phyloP scores from a whole-genome alignment of 2,797 vertebrate genomes.

The Lithobates sylvaticus region DNA sequence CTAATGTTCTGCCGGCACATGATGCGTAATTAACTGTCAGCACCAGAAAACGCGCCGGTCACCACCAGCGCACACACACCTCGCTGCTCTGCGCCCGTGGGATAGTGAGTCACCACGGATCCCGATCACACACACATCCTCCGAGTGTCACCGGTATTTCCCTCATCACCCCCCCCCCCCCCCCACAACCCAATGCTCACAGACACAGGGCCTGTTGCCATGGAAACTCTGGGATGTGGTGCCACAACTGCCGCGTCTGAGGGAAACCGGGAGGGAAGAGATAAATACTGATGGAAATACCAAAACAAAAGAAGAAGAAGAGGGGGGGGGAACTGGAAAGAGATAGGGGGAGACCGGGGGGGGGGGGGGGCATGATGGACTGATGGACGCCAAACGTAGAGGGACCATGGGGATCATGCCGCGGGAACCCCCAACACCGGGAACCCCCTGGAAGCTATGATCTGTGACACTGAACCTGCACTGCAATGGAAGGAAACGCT shows the following conservation, averaged over 20 bases:
- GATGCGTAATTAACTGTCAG: not conserved
- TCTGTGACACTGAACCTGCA: too few relatives aligned
- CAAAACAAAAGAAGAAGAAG: constrained; percentile 45
- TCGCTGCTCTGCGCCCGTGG: constrained; percentile 22
- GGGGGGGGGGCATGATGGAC: too few relatives aligned
- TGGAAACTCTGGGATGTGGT: constrained; percentile 58
- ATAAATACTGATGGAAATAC: constrained; percentile 59
- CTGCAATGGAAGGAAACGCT: too few relatives aligned
- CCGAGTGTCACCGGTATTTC: constrained; percentile 57
- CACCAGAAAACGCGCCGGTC: not conserved
- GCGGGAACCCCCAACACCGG: too few relatives aligned
- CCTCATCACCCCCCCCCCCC: constrained; percentile 41
- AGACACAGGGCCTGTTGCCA: constrained; percentile 53
- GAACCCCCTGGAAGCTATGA: too few relatives aligned
- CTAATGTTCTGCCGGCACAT: not conserved
- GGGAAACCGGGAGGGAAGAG: constrained; percentile 41
- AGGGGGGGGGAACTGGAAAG: not conserved
- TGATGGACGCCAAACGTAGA: too few relatives aligned
- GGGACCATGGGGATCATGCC: too few relatives aligned
- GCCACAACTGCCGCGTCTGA: constrained; percentile 58
- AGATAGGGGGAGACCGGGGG: not conserved
- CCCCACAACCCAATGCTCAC: constrained; percentile 45
- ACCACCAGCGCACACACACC: not conserved
- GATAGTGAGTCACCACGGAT: constrained; percentile 57
- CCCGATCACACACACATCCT: constrained; percentile 46